phyloP scores from a whole-genome alignment of 2,113 vertebrate species.

The Ceratotherium simum region DNA sequence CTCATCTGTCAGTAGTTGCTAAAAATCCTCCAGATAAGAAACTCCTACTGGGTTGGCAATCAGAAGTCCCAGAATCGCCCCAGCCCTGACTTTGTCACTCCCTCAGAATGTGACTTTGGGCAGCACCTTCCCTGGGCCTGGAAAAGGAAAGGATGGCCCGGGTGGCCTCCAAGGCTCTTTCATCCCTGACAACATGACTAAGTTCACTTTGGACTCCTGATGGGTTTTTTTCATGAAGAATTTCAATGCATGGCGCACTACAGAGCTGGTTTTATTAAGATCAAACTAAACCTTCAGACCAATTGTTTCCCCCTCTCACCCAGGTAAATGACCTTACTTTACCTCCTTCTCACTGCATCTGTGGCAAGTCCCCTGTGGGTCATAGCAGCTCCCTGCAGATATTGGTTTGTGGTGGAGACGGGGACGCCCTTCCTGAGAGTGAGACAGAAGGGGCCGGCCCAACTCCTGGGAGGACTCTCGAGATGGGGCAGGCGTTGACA shows the following conservation, averaged over 20 bases:
- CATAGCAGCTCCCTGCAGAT: background rate
- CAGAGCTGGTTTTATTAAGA: background rate
- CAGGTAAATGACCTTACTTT: background rate
- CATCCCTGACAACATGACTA: accelerated
- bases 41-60: no score
- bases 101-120: background rate
- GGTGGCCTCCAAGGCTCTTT: background rate
- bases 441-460: no score
- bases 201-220: background rate
- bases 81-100: background rate
- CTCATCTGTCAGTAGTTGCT: background rate
- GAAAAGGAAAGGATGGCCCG: background rate
- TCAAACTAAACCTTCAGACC: background rate
- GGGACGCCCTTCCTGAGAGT: background rate
- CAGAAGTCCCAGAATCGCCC: background rate
- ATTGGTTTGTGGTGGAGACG: background rate
- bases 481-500: no score
- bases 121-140: no score
- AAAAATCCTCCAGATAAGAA: no score
- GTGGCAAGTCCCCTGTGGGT: no score
- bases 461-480: no score
- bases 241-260: background rate
- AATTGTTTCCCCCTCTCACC: background rate
- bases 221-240: background rate
- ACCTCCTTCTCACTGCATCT: accelerated